Conservation (phyloP, 2,113 vertebrate genomes). For the Toxotes jaculatrix region DNA sequence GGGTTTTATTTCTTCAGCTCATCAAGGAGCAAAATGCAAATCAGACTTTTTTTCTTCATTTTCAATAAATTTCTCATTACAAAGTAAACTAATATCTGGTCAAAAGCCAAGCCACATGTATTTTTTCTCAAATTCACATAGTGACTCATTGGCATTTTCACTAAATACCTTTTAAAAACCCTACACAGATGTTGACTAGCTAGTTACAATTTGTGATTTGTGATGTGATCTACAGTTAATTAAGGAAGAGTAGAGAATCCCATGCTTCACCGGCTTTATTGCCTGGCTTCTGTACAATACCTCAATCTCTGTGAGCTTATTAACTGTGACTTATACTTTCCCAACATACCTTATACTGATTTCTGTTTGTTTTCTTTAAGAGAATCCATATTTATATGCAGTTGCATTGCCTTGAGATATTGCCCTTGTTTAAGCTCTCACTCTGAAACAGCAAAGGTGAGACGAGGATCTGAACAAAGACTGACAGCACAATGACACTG, state of each 20-base stretch:
- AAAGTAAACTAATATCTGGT: conserved; percentile 26
- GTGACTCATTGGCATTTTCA: background rate
- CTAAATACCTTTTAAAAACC: background rate
- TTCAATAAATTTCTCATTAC: conserved; percentile 5
- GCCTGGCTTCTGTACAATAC: conserved; percentile 20
- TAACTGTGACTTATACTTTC: background rate
- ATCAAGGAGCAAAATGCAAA: background rate
- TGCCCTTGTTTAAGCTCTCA: conserved; percentile 5
- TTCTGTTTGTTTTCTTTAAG: background rate
- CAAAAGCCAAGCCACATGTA: background rate
- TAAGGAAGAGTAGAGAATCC: conserved; percentile 4
- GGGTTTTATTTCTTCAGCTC: background rate
- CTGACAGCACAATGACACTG: conserved; percentile 17
- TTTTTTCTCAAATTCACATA: background rate
- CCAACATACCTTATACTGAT: background rate
- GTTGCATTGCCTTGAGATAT: background rate
- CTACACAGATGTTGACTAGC: conserved; percentile 5
- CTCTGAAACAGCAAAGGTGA: background rate
- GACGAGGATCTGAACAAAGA: background rate
- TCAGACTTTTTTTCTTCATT: background rate
- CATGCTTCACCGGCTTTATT: conserved; percentile 3
- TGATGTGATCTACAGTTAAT: conserved; percentile 32
- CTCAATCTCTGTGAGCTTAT: conserved; percentile 24
- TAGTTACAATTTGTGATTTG: conserved; percentile 20
- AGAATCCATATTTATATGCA: background rate